A percentile compares a stretch with the other conserved stretches of the same genome.
phyloP scores from a whole-genome alignment of 2,113 vertebrate genomes.

The Macrotis lagotis region DNA sequence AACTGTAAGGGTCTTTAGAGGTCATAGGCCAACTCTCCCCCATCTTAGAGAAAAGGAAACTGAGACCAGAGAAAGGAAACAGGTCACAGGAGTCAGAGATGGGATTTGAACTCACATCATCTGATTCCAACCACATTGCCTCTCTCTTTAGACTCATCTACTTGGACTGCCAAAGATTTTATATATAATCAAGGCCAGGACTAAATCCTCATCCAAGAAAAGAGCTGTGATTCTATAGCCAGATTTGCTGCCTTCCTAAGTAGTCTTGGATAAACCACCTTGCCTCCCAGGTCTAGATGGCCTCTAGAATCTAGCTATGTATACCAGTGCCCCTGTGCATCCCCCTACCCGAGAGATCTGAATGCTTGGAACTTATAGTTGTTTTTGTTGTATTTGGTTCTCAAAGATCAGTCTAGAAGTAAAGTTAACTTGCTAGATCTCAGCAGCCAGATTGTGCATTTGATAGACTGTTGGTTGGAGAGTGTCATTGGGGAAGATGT shows the following conservation, averaged over 20 bases:
- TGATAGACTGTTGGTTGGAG: background rate
- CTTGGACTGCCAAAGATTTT: too few relatives aligned
- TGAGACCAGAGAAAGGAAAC: background rate
- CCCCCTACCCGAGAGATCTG: background rate
- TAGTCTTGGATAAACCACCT: background rate
- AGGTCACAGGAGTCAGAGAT: background rate
- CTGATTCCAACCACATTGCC: background rate
- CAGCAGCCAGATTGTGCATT: background rate
- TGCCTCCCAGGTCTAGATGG: background rate
- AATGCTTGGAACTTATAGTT: too few relatives aligned
- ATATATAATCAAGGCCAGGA: too few relatives aligned
- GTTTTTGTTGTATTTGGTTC: too few relatives aligned
- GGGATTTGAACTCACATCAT: background rate
- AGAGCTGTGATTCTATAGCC: background rate
- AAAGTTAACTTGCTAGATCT: background rate
- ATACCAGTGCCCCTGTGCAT: background rate
- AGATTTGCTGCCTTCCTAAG: background rate
- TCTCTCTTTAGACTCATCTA: background rate
- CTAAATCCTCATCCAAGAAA: background rate
- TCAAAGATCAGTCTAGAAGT: too few relatives aligned
- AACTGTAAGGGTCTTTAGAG: background rate
- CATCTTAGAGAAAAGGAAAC: background rate
- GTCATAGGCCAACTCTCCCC: background rate
- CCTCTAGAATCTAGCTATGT: too few relatives aligned
- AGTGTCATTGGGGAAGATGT: background rate